Evolutionary conservation across 1,140 invertebrate species (phyloP), one percentile per base, ranked within the genome.

Genomic region (Campoletis sonorensis): DNA sequence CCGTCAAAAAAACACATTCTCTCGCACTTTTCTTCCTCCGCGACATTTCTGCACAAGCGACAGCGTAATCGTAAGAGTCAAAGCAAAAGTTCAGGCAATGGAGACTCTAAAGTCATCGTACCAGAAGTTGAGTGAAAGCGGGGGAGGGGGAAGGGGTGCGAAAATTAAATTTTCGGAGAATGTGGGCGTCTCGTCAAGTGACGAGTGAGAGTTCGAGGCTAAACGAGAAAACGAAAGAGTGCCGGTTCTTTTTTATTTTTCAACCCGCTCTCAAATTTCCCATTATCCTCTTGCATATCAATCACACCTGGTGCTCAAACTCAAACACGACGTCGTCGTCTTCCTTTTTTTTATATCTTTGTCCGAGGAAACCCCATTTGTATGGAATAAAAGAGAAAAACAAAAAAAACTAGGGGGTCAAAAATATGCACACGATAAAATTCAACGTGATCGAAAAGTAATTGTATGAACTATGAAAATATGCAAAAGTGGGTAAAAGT

Each of bases 151-250:
- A 37, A 10, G 71, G 71, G 4, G 40, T 3, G 71, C 26, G 18
- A n/a, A 72, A 72, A 72, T 72, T 72, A 45, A 73, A 73, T 73
- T 73, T 73, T 73, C 71, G 49, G 71, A 51, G 23, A 67, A 67
- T 67, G 51, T 73, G 33, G 15, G 10, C n/a, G 71, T 40, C 16
- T 16, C 71, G 71, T 51, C 21, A 15, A 49, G 71, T 51, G 71
- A 37, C 27, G 71, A 73, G 49, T 30, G 40, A 73, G 49, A 5
- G 61, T n/a, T 67, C 61, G 23, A 67, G 61, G 71, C 16, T 73
- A 21, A 73, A 37, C 40, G 40, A 51, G 11, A 73, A 51, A 51
- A 73, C 21, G 40, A 21, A n/a, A n/a, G 70, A 45, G 30, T 45
- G 37, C 70, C 37, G 18, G 1, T 72, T 73, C 51, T 37, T 51